Conservation (phyloP, 2,888 invertebrate genomes). For the Limnephilus auricula region DNA sequence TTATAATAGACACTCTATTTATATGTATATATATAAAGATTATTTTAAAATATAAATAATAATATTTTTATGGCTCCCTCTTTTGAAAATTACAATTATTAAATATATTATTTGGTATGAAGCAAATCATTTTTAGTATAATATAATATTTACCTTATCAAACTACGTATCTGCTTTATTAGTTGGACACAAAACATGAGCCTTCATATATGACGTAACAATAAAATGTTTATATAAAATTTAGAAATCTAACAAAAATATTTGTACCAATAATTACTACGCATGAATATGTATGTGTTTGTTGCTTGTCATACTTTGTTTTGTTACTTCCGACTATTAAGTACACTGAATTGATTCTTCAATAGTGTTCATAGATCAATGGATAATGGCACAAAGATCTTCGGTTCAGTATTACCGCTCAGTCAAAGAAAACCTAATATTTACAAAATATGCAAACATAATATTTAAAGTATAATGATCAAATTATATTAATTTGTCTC, state of each 20-base stretch:
- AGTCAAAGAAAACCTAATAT: constrained; percentile 40
- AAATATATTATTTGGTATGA: constrained; percentile 56
- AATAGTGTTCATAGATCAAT: neutral
- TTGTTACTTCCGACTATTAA: constrained; percentile 27
- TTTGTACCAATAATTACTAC: constrained; percentile 47
- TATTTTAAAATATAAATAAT: constrained; percentile 34
- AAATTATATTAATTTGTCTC: neutral
- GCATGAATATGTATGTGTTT: constrained; percentile 17
- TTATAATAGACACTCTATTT: constrained; percentile 48
- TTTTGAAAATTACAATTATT: constrained; percentile 33
- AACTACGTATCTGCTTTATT: constrained; percentile 25
- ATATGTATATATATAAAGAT: constrained; percentile 37
- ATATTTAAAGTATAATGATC: neutral
- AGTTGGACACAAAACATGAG: constrained; percentile 51
- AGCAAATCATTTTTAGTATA: constrained; percentile 43
- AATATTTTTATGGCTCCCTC: constrained; percentile 33
- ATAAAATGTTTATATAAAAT: constrained; percentile 48
- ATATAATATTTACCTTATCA: constrained; percentile 41
- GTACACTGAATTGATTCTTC: constrained; percentile 18
- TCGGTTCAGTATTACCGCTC: constrained; percentile 9
- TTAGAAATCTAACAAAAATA: constrained; percentile 51
- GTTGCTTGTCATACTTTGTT: neutral
- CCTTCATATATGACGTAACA: constrained; percentile 30
- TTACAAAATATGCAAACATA: constrained; percentile 22
- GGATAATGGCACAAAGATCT: constrained; percentile 39